Evolutionary conservation across 2,797 vertebrate genomes (phyloP).

Genomic region (Rhinophrynus dorsalis): DNA sequence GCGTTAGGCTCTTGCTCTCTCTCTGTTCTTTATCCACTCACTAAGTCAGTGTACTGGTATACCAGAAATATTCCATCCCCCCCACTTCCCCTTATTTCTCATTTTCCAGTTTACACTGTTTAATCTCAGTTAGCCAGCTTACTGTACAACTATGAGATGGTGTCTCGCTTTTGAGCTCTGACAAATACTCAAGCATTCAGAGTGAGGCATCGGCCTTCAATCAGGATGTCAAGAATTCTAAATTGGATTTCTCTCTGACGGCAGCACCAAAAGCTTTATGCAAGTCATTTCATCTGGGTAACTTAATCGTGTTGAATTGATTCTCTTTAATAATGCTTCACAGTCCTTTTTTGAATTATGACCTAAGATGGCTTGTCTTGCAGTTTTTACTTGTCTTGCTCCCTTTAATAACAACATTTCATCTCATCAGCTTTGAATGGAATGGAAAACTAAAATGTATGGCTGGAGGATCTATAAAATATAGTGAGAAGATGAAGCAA

Average conservation of each 20-base stretch:
- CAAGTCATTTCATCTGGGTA: constrained; percentile 4
- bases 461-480: neutral
- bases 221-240: neutral
- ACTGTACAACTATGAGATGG: no score
- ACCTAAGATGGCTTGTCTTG: no score
- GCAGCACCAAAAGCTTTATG: neutral
- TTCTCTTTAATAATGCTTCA: constrained; percentile 20
- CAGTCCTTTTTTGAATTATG: neutral
- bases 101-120: neutral
- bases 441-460: neutral
- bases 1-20: neutral
- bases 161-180: neutral
- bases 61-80: neutral
- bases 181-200: neutral
- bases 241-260: constrained; percentile 9
- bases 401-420: constrained; percentile 19
- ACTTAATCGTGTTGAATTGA: constrained; percentile 21
- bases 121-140: neutral
- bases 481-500: neutral
- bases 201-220: neutral
- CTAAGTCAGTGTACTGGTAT: neutral
- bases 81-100: neutral
- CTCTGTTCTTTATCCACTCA: neutral
- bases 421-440: constrained; percentile 15
- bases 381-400: neutral